Evolutionary conservation across 2,888 invertebrate genomes (phyloP).

Genomic region (Allophyes oxyacanthae): DNA sequence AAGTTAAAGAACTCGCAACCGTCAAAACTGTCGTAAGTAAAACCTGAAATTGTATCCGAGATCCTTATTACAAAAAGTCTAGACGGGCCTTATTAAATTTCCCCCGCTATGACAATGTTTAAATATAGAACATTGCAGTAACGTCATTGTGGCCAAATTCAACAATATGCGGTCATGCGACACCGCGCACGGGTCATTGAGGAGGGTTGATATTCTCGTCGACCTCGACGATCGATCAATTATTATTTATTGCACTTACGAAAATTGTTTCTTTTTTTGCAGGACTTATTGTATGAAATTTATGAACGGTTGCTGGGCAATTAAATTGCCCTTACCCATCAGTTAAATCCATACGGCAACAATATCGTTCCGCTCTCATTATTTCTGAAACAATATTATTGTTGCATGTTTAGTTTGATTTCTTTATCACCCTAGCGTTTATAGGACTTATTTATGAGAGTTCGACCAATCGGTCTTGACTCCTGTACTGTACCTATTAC

Average conservation of each 20-base stretch:
- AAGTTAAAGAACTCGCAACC: constrained; percentile 23
- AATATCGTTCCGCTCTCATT: no score
- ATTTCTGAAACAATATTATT: no score
- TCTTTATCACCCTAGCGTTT: no score
- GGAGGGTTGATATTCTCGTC: constrained; percentile 27
- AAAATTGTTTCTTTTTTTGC: background rate
- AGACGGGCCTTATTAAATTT: constrained; percentile 48
- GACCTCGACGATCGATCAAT: constrained; percentile 40
- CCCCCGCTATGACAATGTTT: constrained; percentile 28
- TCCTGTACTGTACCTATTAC: no score
- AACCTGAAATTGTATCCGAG: constrained; percentile 26
- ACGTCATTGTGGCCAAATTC: constrained; percentile 9
- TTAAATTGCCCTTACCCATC: constrained; percentile 18
- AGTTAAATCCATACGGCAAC: constrained; percentile 1
- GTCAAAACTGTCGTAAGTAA: constrained; percentile 33
- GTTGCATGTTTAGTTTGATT: no score
- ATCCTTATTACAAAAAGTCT: constrained; percentile 34
- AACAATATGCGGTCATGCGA: constrained; percentile 31
- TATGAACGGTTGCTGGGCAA: constrained; percentile 39
- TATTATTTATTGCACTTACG: constrained; percentile 37
- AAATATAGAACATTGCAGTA: constrained; percentile 26
- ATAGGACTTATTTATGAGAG: no score
- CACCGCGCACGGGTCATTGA: constrained; percentile 36
- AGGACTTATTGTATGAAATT: no score
- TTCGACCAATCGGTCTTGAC: no score